phyloP scores from a whole-genome alignment of 2,888 invertebrate species.

The Tuberolachnus salignus region DNA sequence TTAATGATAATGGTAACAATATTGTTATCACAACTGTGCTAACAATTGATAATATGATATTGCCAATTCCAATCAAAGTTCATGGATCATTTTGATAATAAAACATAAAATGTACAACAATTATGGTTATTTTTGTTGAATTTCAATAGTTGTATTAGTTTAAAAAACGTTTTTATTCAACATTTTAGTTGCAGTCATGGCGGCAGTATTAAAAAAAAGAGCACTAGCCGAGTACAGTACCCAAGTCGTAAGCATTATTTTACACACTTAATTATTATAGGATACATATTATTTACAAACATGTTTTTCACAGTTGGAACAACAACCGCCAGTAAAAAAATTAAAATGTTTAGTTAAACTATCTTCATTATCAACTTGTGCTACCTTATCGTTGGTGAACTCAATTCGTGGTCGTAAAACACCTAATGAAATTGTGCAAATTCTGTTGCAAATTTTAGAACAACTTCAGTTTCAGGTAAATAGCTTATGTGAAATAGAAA shows the following conservation, averaged over 20 bases:
- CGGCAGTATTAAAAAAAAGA: conserved; percentile 78
- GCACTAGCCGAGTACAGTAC: conserved; percentile 78
- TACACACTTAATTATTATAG: neutral
- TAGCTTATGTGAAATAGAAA: neutral
- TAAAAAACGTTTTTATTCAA: too few species aligned
- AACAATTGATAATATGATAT: neutral
- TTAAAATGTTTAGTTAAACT: conserved; percentile 73
- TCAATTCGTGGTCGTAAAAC: conserved; percentile 63
- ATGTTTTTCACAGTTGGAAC: conserved; percentile 63
- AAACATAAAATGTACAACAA: too few species aligned
- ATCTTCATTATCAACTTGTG: conserved; percentile 71
- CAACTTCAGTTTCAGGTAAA: conserved; percentile 68
- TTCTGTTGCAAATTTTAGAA: conserved; percentile 76
- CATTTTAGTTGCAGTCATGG: conserved; percentile 67
- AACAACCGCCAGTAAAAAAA: conserved; percentile 65
- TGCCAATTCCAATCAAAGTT: too few species aligned
- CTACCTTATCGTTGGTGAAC: conserved; percentile 75
- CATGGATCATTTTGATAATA: too few species aligned
- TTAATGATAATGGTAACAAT: conserved; percentile 10
- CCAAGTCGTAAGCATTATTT: conserved; percentile 66
- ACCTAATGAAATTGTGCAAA: conserved; percentile 72
- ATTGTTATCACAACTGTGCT: conserved; percentile 1
- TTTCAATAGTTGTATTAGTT: too few species aligned
- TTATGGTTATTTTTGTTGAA: too few species aligned
- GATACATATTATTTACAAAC: neutral